Evolutionary conservation across 2,113 vertebrate species (phyloP).

Genomic region (Neogale vison): DNA sequence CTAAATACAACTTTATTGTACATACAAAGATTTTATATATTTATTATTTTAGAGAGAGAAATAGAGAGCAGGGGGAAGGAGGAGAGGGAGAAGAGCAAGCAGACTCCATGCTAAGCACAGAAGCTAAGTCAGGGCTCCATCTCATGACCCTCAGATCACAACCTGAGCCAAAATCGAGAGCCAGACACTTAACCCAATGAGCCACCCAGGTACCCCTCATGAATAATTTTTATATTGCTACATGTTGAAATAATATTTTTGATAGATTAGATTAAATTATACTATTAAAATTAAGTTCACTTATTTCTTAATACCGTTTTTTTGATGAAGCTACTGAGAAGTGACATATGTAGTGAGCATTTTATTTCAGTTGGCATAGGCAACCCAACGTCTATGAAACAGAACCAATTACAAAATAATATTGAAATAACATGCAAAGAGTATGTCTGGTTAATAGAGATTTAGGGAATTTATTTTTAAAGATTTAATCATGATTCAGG

Average conservation of each 20-base stretch:
- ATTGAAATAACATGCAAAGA: neutral
- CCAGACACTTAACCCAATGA: neutral
- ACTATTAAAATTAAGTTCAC: neutral
- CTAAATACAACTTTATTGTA: neutral
- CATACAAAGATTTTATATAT: neutral
- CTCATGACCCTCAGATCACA: neutral
- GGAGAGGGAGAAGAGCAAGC: neutral
- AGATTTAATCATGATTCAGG: neutral
- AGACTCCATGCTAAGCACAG: neutral
- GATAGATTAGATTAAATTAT: neutral
- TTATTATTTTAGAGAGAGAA: neutral
- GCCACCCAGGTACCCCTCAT: neutral
- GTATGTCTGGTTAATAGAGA: neutral
- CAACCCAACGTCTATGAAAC: neutral
- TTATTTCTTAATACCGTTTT: neutral
- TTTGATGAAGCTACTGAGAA: neutral
- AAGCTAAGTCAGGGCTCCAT: neutral
- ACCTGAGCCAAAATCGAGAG: neutral
- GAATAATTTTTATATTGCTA: slow-evolving; percentile 7
- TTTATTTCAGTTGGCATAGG: neutral
- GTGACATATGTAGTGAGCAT: neutral
- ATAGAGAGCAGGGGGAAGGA: neutral
- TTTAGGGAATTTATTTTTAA: slow-evolving; percentile 9
- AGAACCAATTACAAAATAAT: neutral
- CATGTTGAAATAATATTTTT: neutral